Conservation (phyloP, 2,888 invertebrate species). For the Polymixis lichenea region DNA sequence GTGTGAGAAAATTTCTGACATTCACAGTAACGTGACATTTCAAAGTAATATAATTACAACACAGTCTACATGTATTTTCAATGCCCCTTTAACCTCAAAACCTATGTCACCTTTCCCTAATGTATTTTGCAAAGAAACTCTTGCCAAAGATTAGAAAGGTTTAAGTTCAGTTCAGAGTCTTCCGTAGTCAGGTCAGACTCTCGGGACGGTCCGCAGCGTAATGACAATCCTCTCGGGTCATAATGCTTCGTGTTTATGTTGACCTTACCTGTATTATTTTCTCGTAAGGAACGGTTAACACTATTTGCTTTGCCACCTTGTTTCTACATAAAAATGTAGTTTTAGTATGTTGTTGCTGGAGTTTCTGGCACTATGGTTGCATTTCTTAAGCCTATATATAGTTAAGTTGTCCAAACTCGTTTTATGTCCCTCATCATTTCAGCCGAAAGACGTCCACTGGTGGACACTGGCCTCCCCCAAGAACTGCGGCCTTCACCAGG, state of each 20-base stretch:
- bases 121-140: constrained; percentile 14
- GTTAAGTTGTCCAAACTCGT: too few relatives aligned
- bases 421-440: too few relatives aligned
- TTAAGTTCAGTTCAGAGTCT: constrained; percentile 1
- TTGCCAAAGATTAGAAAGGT: constrained; percentile 15
- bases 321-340: constrained; percentile 5
- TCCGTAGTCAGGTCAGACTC: constrained; percentile 29
- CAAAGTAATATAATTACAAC: too few relatives aligned
- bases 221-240: constrained; percentile 32
- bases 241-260: constrained; percentile 49
- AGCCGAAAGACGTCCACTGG: too few relatives aligned
- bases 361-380: background rate
- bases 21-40: too few relatives aligned
- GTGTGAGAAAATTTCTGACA: too few relatives aligned
- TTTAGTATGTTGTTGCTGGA: background rate
- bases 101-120: background rate
- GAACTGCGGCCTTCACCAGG: too few relatives aligned
- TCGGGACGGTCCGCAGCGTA: constrained; percentile 14
- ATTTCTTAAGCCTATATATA: background rate
- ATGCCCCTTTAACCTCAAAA: background rate
- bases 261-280: constrained; percentile 37
- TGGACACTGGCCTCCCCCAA: too few relatives aligned
- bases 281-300: constrained; percentile 17
- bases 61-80: too few relatives aligned
- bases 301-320: constrained; percentile 19